Evolutionary conservation across 2,888 invertebrate species (phyloP), one percentile per base, ranked within the genome.

Genomic region (Spialia ferax): DNA sequence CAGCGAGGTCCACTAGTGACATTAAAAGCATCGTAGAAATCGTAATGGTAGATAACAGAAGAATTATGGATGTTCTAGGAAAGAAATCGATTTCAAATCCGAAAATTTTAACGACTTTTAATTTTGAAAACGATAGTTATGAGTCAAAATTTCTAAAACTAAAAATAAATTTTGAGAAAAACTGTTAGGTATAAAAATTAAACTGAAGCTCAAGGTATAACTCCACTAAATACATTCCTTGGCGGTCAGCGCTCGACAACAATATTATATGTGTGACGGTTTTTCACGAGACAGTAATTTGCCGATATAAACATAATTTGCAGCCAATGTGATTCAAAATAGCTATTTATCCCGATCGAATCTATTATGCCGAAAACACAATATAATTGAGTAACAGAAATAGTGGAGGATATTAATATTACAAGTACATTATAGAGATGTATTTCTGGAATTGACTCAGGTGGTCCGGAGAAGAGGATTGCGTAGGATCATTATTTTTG

Each of bases 361-460:
- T n/a, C 29, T 38, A 23, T 23, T 23, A n/a, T 18, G n/a, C 26
- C 20, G 26, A 26, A 26, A 48, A 52, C n/a, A 26, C 60, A 60
- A 10, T 26, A 42, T 48, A 60, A 60, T 48, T 60, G 45, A 13
- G 18, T 15, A n/a, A 3, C 45, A 45, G 18, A 48, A 48, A 60
- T 48, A 60, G 26, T 38, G 10, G 22, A 48, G 23, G 59, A 59
- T 55, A 29, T 60, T 29, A 60, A 45, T 56, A 66, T 45, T 55
- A 67, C 45, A 67, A 64, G 45, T 35, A 42, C 59, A 63, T 65
- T 54, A 66, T 50, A 55, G 18, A 18, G 22, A 35, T 56, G 61
- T 87, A 88, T 87, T 86, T 83, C 75, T 80, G 80, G 83, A 75
- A 64, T 81, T 84, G 87, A 86, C 76, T 88, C 85, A 86, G 75